Percentiles rank a stretch among this genome's conserved stretches.
Conservation (phyloP, 2,113 vertebrate genomes). For the Eulacestoma nigropectus region DNA sequence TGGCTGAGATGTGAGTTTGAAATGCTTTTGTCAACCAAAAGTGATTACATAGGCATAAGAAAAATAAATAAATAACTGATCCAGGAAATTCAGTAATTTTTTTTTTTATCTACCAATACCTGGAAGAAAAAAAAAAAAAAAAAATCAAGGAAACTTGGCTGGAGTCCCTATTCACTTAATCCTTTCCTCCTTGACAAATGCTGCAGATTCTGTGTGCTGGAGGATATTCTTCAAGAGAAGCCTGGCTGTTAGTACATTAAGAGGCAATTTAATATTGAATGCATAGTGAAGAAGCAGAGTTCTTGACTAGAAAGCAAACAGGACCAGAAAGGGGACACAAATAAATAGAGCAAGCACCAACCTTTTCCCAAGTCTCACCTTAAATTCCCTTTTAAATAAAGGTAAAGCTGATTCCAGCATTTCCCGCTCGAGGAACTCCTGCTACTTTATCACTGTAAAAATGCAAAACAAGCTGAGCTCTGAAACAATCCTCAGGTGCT, state of each 20-base stretch:
- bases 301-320: conserved; percentile 51
- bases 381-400: conserved; percentile 1
- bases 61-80: not conserved
- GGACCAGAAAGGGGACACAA: not conserved
- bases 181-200: conserved; percentile 52
- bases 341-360: conserved; percentile 10
- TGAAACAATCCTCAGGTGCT: not conserved
- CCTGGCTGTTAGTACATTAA: conserved; percentile 42
- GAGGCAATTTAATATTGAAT: conserved; percentile 54
- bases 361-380: conserved; percentile 1
- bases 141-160: not conserved
- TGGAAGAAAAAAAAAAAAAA: conserved; percentile 27
- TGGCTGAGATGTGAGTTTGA: not conserved
- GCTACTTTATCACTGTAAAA: not conserved
- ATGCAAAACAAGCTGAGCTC: not conserved
- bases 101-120: not conserved
- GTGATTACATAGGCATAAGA: not conserved
- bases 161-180: not conserved
- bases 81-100: not conserved
- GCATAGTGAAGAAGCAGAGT: conserved; percentile 22
- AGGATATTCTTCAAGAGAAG: conserved; percentile 40
- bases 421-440: not conserved
- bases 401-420: not conserved
- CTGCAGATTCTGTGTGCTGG: not conserved
- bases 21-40: not conserved